Conservation (phyloP, 2,888 invertebrate species). For the Allygus modestus region DNA sequence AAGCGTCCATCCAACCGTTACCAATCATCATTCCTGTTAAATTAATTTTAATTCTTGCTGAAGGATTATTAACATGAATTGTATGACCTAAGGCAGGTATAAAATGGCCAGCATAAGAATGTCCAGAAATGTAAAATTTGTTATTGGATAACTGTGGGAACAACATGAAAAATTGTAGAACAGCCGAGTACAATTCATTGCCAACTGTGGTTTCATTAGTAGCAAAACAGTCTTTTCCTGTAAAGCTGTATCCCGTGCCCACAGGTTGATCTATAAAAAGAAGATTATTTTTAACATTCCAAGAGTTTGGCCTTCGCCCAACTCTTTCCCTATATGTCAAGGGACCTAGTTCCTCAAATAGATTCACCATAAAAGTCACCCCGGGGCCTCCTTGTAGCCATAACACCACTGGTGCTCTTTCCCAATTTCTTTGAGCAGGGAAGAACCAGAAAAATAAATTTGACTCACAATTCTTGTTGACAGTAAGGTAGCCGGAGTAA, state of each 20-base stretch:
- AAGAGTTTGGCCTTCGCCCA: slow-evolving; percentile 83
- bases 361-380: slow-evolving; percentile 86
- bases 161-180: slow-evolving; percentile 88
- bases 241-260: slow-evolving; percentile 94
- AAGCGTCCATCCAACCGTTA: slow-evolving; percentile 88
- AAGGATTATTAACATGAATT: slow-evolving; percentile 83
- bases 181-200: slow-evolving; percentile 84
- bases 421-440: slow-evolving; percentile 75
- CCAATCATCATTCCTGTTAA: slow-evolving; percentile 85
- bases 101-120: slow-evolving; percentile 77
- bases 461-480: slow-evolving; percentile 77
- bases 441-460: slow-evolving; percentile 77
- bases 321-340: slow-evolving; percentile 78
- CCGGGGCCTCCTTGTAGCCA: slow-evolving; percentile 94
- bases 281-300: slow-evolving; percentile 88
- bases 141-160: slow-evolving; percentile 85
- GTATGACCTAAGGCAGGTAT: slow-evolving; percentile 75
- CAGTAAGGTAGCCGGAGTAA: slow-evolving; percentile 80
- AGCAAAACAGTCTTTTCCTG: slow-evolving; percentile 80
- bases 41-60: slow-evolving; percentile 81
- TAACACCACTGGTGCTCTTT: slow-evolving; percentile 80
- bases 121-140: slow-evolving; percentile 91
- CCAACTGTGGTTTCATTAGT: slow-evolving; percentile 75
- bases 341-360: slow-evolving; percentile 92
- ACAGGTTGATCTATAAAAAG: slow-evolving; percentile 96